Evolutionary conservation across 2,888 invertebrate genomes (phyloP).

Genomic region (Kuschelorhynchus macadamiae): DNA sequence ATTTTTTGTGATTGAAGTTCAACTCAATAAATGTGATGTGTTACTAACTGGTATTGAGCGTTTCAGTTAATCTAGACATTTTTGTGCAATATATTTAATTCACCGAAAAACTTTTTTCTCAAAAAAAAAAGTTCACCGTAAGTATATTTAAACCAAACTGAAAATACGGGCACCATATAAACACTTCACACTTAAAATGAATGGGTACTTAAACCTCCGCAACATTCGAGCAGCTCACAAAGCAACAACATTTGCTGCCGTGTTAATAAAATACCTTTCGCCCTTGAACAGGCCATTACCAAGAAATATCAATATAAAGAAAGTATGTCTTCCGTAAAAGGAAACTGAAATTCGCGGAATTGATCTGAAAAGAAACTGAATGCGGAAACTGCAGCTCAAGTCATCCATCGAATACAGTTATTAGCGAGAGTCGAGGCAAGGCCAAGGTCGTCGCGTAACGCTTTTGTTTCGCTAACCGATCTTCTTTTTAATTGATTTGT

Average conservation of each 20-base stretch:
- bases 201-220: background rate
- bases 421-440: slow-evolving; percentile 36
- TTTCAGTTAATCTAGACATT: too few relatives aligned
- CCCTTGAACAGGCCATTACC: slow-evolving; percentile 8
- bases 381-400: slow-evolving; percentile 39
- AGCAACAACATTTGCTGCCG: background rate
- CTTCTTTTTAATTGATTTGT: too few relatives aligned
- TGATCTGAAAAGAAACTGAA: slow-evolving; percentile 38
- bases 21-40: too few relatives aligned
- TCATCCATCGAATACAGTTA: slow-evolving; percentile 42
- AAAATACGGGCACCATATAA: too few relatives aligned
- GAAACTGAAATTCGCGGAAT: slow-evolving; percentile 33
- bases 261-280: slow-evolving; percentile 3
- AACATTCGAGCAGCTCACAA: background rate
- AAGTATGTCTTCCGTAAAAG: slow-evolving; percentile 37
- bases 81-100: too few relatives aligned
- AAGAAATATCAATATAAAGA: slow-evolving; percentile 33
- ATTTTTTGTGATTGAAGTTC: too few relatives aligned
- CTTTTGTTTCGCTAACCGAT: background rate
- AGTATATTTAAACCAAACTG: too few relatives aligned
- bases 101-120: too few relatives aligned
- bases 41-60: too few relatives aligned
- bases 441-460: slow-evolving; percentile 20
- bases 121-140: too few relatives aligned
- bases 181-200: too few relatives aligned